phyloP scores from a whole-genome alignment of 2,888 invertebrate species.

The Antheraea yamamai region DNA sequence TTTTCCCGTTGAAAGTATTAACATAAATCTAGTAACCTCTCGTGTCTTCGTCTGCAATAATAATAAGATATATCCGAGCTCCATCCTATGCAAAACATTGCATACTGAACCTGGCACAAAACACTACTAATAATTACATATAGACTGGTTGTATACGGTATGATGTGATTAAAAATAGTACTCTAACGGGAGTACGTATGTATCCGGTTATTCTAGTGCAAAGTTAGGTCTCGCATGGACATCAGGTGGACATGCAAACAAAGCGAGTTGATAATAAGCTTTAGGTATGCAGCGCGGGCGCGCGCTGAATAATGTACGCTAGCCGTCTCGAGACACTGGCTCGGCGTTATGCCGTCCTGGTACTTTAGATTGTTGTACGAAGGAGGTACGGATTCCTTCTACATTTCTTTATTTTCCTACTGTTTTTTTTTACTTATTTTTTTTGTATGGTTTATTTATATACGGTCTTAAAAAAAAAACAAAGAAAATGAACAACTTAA shows the following conservation, averaged over 20 bases:
- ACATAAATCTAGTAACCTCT: no score
- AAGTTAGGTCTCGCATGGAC: constrained; percentile 39
- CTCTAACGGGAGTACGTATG: constrained; percentile 14
- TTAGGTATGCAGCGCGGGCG: constrained; percentile 56
- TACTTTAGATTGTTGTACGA: constrained; percentile 27
- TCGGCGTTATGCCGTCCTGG: constrained; percentile 50
- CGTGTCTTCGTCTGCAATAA: no score
- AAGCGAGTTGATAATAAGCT: constrained; percentile 36
- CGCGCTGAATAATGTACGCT: constrained; percentile 69
- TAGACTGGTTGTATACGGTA: background rate
- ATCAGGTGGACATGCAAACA: constrained; percentile 60
- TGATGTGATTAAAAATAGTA: constrained; percentile 1
- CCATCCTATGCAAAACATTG: no score
- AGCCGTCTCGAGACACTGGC: constrained; percentile 47
- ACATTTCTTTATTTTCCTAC: background rate
- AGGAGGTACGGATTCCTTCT: background rate
- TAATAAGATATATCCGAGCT: no score
- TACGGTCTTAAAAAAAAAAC: no score
- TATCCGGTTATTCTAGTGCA: constrained; percentile 21
- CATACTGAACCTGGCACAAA: background rate
- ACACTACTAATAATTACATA: background rate
- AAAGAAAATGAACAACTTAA: no score
- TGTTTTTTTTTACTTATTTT: background rate
- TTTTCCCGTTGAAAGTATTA: no score
- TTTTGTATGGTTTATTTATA: background rate